phyloP scores from a whole-genome alignment of 1,140 invertebrate species.

The Scaptodrosophila lebanonensis region DNA sequence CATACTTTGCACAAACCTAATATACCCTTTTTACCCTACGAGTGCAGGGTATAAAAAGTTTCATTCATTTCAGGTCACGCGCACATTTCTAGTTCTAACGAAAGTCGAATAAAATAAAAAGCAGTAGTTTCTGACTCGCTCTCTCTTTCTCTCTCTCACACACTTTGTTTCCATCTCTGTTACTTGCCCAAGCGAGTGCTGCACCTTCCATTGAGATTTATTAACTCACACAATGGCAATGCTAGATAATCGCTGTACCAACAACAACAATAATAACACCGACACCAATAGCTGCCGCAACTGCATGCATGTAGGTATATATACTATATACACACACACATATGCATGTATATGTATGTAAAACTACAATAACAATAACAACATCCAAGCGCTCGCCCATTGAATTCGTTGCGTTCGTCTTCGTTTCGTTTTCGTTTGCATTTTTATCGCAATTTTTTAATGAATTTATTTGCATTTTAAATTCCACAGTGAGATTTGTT shows the following conservation, averaged over 20 bases:
- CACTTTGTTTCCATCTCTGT: constrained; percentile 13
- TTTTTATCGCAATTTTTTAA: constrained; percentile 49
- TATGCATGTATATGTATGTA: no score
- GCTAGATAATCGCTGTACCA: constrained; percentile 29
- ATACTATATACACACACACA: no score
- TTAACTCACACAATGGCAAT: constrained; percentile 42
- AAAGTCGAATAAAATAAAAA: constrained; percentile 66
- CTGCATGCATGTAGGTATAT: no score
- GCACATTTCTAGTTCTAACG: constrained; percentile 64
- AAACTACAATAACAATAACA: constrained; percentile 4
- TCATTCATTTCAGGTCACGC: no score
- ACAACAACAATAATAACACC: constrained; percentile 6
- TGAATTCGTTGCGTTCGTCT: constrained; percentile 6
- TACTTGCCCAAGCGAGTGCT: no score
- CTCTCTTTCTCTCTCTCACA: constrained; percentile 12
- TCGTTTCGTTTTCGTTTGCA: constrained; percentile 4
- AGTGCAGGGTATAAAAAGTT: no score
- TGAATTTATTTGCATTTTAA: constrained; percentile 57
- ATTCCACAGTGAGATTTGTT: constrained; percentile 30
- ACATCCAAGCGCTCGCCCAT: neutral
- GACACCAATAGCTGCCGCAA: constrained; percentile 1
- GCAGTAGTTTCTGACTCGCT: constrained; percentile 11
- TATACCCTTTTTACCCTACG: no score
- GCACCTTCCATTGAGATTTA: constrained; percentile 41
- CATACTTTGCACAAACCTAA: no score